These are phyloP conservation scores for Amiota communis DNA, from an alignment of 2,888 invertebrate species.

Conservation along the genomic window DNA sequence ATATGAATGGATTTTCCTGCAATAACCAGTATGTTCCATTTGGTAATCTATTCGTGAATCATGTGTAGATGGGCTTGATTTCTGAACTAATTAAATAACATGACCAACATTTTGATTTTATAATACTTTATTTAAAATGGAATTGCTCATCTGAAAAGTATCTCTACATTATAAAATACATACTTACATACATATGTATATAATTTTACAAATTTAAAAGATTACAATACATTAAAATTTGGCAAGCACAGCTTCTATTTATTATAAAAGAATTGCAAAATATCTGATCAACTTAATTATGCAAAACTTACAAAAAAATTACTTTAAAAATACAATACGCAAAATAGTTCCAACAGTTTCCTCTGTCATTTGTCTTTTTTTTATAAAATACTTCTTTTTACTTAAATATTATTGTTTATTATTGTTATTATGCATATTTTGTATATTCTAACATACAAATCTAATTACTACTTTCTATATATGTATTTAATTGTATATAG, in stretches of 20 bases:
- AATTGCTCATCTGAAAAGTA: conserved; percentile 50
- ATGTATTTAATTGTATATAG: conserved; percentile 31
- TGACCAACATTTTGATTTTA: no score
- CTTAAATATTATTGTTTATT: conserved; percentile 17
- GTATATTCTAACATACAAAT: conserved; percentile 29
- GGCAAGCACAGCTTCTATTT: conserved; percentile 69
- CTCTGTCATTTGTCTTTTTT: neutral
- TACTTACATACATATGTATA: conserved; percentile 49
- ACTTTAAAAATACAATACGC: conserved; percentile 32
- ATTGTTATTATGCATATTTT: neutral
- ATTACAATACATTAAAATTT: conserved; percentile 55
- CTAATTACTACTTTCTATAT: neutral
- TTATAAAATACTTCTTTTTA: conserved; percentile 41
- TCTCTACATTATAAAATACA: no score
- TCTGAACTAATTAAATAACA: no score
- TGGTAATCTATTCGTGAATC: no score
- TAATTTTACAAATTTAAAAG: conserved; percentile 46
- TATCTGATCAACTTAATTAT: conserved; percentile 26
- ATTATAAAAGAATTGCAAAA: conserved; percentile 39
- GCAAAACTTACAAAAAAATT: conserved; percentile 42
- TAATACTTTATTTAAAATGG: conserved; percentile 47
- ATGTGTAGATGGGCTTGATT: no score
- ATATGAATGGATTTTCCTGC: no score
- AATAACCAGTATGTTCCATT: no score
- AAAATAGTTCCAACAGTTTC: no score